Percentiles rank a stretch among this genome's conserved stretches.
Conservation (phyloP, 2,888 invertebrate genomes). For the Agriopis aurantiaria region DNA sequence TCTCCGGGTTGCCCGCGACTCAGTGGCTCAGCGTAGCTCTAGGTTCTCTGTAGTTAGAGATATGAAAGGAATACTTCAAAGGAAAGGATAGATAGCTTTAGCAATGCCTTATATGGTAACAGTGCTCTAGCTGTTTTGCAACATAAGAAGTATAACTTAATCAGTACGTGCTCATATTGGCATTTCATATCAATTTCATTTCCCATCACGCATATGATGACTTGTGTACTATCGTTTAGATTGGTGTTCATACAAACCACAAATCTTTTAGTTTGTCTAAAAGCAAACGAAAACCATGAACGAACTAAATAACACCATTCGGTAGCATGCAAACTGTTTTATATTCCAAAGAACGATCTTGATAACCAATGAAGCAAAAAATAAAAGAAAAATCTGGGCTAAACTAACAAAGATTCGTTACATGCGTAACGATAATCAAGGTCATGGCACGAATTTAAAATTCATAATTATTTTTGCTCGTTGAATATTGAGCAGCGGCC, state of each 20-base stretch:
- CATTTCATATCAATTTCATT: background rate
- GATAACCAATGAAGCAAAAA: conserved; percentile 20
- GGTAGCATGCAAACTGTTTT: conserved; percentile 11
- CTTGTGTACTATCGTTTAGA: too few relatives aligned
- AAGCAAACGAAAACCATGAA: conserved; percentile 8
- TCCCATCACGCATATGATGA: background rate
- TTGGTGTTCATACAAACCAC: background rate
- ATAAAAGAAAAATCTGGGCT: conserved; percentile 25
- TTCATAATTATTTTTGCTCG: conserved; percentile 48
- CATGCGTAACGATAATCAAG: conserved; percentile 44
- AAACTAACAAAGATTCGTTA: conserved; percentile 43
- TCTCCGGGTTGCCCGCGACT: too few relatives aligned
- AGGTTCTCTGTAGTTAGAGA: conserved; percentile 22
- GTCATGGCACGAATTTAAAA: conserved; percentile 57
- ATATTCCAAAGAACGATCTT: conserved; percentile 15
- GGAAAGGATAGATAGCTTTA: conserved; percentile 24
- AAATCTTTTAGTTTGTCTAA: conserved; percentile 11
- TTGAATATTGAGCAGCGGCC: conserved; percentile 51
- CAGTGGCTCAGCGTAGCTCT: too few relatives aligned
- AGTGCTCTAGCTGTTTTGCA: background rate
- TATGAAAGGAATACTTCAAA: conserved; percentile 34
- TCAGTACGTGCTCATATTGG: conserved; percentile 4
- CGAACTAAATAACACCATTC: background rate
- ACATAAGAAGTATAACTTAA: background rate
- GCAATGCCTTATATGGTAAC: conserved; percentile 5